Conservation (phyloP, 1,140 invertebrate species). For the Caerostris extrusa region DNA sequence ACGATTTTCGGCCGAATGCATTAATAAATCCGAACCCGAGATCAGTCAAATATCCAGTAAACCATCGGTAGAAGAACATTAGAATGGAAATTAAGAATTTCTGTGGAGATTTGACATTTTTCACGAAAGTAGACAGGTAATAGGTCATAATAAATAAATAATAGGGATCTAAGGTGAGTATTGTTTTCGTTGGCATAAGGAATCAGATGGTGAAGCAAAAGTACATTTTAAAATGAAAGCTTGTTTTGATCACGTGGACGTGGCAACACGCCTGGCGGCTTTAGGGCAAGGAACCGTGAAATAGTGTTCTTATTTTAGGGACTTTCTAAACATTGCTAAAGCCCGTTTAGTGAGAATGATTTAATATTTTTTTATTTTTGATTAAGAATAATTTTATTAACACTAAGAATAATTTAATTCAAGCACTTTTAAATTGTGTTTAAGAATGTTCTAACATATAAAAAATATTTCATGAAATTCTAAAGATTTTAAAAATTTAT, state of each 20-base stretch:
- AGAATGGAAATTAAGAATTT: conserved; percentile 45
- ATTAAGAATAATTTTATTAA: too few species aligned
- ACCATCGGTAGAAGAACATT: conserved; percentile 59
- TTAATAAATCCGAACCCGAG: conserved; percentile 18
- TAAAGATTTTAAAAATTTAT: too few species aligned
- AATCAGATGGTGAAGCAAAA: background rate
- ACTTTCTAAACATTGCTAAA: background rate
- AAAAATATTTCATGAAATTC: too few species aligned
- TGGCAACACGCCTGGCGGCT: conserved; percentile 29
- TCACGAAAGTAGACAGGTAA: conserved; percentile 1
- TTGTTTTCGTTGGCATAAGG: conserved; percentile 33
- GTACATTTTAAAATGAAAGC: background rate
- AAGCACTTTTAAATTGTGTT: too few species aligned
- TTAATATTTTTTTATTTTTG: too few species aligned
- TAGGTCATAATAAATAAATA: conserved; percentile 52
- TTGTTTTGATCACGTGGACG: conserved; percentile 66
- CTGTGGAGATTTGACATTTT: conserved; percentile 29
- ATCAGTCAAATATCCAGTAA: conserved; percentile 50
- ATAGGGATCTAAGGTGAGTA: conserved; percentile 25
- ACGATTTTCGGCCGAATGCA: conserved; percentile 33
- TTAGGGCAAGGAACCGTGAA: conserved; percentile 55
- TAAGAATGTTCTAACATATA: too few species aligned
- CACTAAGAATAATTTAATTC: too few species aligned
- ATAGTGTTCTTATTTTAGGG: background rate
- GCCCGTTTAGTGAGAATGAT: too few species aligned